These are phyloP conservation scores for Erebia palarica DNA, from an alignment of 2,888 invertebrate genomes.

Conservation along the genomic window DNA sequence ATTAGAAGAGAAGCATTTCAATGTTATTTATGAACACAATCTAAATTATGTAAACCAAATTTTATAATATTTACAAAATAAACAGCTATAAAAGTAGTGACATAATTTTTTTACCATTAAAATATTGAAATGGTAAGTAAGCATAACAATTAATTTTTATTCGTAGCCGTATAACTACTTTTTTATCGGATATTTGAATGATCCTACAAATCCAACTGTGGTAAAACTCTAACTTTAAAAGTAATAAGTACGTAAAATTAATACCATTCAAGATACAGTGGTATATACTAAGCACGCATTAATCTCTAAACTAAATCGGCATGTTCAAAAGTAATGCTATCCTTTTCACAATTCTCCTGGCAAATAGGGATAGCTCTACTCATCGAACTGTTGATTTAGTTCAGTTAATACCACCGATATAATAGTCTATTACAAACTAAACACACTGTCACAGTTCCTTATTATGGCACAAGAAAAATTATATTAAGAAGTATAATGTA, in stretches of 20 bases:
- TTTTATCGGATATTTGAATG: background rate
- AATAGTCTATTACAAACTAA: background rate
- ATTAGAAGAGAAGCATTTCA: too few relatives aligned
- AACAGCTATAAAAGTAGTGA: too few relatives aligned
- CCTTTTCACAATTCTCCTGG: background rate
- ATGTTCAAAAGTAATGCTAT: background rate
- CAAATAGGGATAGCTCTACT: background rate
- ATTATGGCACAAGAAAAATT: conserved; percentile 24
- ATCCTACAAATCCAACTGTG: background rate
- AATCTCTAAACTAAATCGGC: background rate
- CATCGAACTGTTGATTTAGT: background rate
- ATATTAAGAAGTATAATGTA: background rate
- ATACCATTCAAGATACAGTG: background rate
- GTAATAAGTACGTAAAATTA: background rate
- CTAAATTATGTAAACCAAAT: too few relatives aligned
- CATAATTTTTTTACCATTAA: too few relatives aligned
- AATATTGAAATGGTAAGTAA: too few relatives aligned
- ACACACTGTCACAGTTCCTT: conserved; percentile 4
- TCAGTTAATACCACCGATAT: background rate
- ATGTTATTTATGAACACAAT: too few relatives aligned
- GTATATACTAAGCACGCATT: background rate
- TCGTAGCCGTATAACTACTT: too few relatives aligned
- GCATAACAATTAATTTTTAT: too few relatives aligned
- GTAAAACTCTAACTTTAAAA: background rate
- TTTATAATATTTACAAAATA: too few relatives aligned